Percentiles rank a stretch among this genome's conserved stretches.
Conservation (phyloP, 2,113 vertebrate genomes). For the Fulica atra region DNA sequence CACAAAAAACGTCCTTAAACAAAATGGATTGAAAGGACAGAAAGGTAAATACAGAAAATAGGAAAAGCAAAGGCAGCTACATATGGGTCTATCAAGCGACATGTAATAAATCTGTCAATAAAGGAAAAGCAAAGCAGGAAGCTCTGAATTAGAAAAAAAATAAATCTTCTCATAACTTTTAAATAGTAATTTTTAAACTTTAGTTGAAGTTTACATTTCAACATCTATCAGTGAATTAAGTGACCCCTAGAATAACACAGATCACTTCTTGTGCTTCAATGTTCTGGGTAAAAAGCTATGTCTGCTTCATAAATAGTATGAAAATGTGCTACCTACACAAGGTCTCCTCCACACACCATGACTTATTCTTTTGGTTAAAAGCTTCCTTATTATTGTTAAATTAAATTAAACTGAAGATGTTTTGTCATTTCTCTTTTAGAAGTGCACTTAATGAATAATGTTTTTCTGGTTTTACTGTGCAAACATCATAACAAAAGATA, state of each 20-base stretch:
- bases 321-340: background rate
- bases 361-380: background rate
- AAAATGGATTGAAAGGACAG: background rate
- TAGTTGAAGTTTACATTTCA: too few species aligned
- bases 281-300: background rate
- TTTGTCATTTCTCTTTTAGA: background rate
- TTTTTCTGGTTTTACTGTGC: background rate
- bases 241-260: background rate
- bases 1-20: background rate
- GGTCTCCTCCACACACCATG: background rate
- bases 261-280: background rate
- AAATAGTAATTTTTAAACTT: background rate
- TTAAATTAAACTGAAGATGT: background rate
- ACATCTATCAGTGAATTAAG: background rate
- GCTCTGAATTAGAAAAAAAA: background rate
- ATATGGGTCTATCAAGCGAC: background rate
- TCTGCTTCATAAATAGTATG: background rate
- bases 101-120: background rate
- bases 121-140: background rate
- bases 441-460: background rate
- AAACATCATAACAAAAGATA: constrained; percentile 30
- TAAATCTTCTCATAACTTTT: background rate
- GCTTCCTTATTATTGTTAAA: background rate
- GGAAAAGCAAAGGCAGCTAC: background rate
- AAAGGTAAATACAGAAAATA: background rate